Evolutionary conservation across 2,888 invertebrate species (phyloP).

Genomic region (Heliconius erato): DNA sequence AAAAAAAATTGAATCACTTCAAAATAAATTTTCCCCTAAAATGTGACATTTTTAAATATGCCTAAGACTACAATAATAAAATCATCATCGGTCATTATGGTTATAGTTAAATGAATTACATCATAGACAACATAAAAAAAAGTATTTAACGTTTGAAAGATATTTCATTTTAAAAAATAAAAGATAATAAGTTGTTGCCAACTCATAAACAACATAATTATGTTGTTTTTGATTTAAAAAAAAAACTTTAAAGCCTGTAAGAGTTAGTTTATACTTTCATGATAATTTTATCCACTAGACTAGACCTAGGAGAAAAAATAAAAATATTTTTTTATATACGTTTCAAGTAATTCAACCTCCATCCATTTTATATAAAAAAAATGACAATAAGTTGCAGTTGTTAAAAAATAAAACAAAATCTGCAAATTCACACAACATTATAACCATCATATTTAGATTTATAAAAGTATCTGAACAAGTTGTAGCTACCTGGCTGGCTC

Average conservation of each 20-base stretch:
- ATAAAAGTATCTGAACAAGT: conserved; percentile 44
- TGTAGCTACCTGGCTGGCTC: conserved; percentile 72
- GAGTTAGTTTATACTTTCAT: no score
- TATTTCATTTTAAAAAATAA: no score
- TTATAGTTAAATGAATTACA: neutral
- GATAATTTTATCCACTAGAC: no score
- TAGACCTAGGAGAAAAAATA: no score
- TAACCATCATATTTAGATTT: conserved; percentile 40
- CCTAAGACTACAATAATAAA: neutral
- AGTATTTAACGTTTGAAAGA: no score
- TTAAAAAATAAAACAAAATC: neutral
- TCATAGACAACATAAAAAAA: no score
- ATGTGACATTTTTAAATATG: neutral
- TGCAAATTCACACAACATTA: conserved; percentile 40
- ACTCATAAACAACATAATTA: no score
- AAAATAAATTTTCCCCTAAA: neutral
- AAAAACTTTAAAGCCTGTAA: no score
- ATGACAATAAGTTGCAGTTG: neutral
- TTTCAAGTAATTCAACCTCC: no score
- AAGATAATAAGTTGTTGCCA: no score
- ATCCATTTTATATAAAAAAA: neutral
- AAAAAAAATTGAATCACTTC: neutral
- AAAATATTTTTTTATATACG: no score
- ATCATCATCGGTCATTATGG: neutral
- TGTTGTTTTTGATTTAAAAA: no score